These are phyloP conservation scores for Hylia prasina DNA, from an alignment of 2,113 vertebrate species.

Conservation along the genomic window DNA sequence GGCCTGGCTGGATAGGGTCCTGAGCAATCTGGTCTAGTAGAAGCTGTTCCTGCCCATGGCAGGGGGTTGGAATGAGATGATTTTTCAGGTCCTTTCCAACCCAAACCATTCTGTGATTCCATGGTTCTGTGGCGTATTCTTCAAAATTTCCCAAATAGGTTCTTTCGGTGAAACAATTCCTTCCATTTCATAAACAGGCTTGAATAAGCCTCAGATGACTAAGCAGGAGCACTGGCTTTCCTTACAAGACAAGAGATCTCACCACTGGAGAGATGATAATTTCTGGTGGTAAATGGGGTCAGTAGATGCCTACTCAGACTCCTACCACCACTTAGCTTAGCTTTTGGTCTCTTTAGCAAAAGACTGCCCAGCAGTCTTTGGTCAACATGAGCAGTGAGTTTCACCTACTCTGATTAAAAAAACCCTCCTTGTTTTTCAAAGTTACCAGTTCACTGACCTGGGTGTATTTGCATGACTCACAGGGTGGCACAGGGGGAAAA, in stretches of 20 bases:
- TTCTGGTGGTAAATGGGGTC: neutral
- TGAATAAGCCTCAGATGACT: neutral
- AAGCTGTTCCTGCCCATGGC: neutral
- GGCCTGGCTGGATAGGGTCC: neutral
- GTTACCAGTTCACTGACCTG: neutral
- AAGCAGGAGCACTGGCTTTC: neutral
- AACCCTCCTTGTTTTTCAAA: neutral
- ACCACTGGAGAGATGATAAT: neutral
- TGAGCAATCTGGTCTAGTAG: neutral
- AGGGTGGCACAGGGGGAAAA: neutral
- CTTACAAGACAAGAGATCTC: neutral
- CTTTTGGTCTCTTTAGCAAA: no score
- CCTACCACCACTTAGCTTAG: neutral
- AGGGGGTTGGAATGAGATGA: neutral
- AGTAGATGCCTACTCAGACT: fast-evolving
- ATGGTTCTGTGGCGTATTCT: fast-evolving
- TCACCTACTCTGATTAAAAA: neutral
- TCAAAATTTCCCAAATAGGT: neutral
- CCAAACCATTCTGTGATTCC: neutral
- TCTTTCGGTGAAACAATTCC: neutral
- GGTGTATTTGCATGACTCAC: neutral
- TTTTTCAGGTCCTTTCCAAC: neutral
- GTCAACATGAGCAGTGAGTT: neutral
- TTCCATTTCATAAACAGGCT: neutral
- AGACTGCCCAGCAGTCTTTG: neutral